Evolutionary conservation across 2,888 invertebrate species (phyloP), one percentile per base, ranked within the genome.

Genomic region (Pristionchus arcanus): DNA sequence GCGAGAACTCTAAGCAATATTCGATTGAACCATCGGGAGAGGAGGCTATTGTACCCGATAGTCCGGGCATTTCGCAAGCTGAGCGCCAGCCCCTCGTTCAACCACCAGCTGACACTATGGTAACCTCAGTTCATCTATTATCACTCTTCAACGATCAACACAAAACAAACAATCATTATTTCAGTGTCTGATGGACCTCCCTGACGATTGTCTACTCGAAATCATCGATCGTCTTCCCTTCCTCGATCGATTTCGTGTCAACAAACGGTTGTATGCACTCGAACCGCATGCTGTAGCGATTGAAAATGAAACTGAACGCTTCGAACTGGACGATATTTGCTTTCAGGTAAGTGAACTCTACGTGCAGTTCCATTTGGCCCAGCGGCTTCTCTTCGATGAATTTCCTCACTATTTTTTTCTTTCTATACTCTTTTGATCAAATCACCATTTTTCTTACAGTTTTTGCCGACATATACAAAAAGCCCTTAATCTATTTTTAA

Each of bases 181-280:
- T 63, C 74, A 74, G 74, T 71, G 16, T 16, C 71, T 71, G 34
- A 13, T 71, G 71, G 71, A 71, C 28, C 71, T 71, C 13, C 71
- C 71, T 2, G 71, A 28, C 71, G 71, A 71, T 71, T 71, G 71
- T 71, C 21, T 71, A 15, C 71, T 71, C 71, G 34, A 71, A 28
- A 34, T 71, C 31, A 34, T 71, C 71, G 71, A 71, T 71, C 71
- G 71, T 71, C 71, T 71, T 7, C 11, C 16, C 9, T 71, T 71
- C 34, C 19, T 15, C 34, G 34, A 31, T 34, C 71, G 71, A n/a
- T 5, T 19, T 4, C 66, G 66, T 15, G 66, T 66, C 28, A 66
- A 66, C 28, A n/a, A 15, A 11, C n/a, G 66, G 7, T 9, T 66
- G 66, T 28, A 5, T 15, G 66, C 66, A 5, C 66, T 66, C 66